phyloP scores from a whole-genome alignment of 2,888 invertebrate species.

The Nephrotoma guestfalica region DNA sequence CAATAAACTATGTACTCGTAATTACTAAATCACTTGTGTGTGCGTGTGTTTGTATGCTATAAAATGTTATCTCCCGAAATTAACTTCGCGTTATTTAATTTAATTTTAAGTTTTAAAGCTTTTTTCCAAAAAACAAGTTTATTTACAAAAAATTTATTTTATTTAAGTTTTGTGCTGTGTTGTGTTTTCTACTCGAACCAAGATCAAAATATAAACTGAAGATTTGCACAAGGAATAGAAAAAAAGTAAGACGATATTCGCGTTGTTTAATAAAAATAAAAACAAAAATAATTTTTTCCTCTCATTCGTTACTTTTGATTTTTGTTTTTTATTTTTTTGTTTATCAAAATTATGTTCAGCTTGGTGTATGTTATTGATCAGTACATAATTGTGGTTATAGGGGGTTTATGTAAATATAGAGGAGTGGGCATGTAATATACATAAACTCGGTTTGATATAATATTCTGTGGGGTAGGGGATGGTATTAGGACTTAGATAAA shows the following conservation, averaged over 20 bases:
- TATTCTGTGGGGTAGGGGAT: too few species aligned
- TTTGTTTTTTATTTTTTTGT: neutral
- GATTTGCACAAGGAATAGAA: neutral
- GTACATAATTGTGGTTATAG: neutral
- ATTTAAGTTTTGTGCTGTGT: neutral
- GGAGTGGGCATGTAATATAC: too few species aligned
- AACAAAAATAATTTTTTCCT: neutral
- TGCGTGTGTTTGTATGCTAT: neutral
- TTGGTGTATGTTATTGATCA: neutral
- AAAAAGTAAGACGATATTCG: neutral
- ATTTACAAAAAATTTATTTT: neutral
- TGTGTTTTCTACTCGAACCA: neutral
- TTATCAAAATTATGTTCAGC: neutral
- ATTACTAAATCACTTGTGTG: neutral
- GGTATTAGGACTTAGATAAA: too few species aligned
- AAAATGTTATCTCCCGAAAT: neutral
- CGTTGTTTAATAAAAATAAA: neutral
- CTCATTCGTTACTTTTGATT: neutral
- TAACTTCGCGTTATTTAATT: neutral
- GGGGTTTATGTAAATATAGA: too few species aligned
- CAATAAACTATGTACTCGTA: neutral
- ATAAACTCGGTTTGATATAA: too few species aligned
- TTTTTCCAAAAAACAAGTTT: neutral
- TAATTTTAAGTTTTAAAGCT: neutral
- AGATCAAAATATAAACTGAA: neutral